Conservation (phyloP, 92 coral and sea anemone species). For the Paragorgia papillata region DNA sequence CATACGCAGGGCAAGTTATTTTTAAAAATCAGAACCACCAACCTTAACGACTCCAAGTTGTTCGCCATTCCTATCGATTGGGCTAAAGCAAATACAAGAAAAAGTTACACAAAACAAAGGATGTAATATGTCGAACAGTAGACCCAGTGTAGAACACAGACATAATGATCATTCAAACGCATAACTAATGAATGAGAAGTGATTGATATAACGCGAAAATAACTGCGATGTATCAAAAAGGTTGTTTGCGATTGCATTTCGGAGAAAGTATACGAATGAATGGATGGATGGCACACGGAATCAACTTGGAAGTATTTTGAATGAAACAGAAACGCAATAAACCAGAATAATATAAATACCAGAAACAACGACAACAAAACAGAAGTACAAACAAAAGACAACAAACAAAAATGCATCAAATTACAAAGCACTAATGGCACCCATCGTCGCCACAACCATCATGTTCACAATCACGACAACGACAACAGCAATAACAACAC, state of each 20-base stretch:
- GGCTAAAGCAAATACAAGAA: conserved; percentile 6
- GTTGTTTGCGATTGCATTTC: conserved; percentile 17
- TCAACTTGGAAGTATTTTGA: not conserved
- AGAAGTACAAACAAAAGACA: not conserved
- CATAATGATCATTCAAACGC: not conserved
- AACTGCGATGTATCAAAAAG: not conserved
- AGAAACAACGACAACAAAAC: no score
- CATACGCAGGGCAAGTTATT: no score
- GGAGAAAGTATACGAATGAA: not conserved
- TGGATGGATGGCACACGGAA: not conserved
- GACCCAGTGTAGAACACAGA: conserved; percentile 45
- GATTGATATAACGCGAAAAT: not conserved
- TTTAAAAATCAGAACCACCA: not conserved
- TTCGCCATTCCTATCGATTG: conserved; percentile 18
- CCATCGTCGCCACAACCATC: no score
- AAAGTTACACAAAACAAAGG: not conserved
- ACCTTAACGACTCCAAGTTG: conserved; percentile 19
- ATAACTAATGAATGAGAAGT: conserved; percentile 29
- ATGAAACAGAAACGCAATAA: not conserved
- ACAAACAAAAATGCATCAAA: not conserved
- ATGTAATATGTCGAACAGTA: not conserved
- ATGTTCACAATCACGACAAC: not conserved
- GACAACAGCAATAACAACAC: not conserved
- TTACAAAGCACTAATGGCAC: no score
- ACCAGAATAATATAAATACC: no score